These are phyloP conservation scores for Thumatha senex DNA, from an alignment of 2,888 invertebrate genomes.

Conservation along the genomic window DNA sequence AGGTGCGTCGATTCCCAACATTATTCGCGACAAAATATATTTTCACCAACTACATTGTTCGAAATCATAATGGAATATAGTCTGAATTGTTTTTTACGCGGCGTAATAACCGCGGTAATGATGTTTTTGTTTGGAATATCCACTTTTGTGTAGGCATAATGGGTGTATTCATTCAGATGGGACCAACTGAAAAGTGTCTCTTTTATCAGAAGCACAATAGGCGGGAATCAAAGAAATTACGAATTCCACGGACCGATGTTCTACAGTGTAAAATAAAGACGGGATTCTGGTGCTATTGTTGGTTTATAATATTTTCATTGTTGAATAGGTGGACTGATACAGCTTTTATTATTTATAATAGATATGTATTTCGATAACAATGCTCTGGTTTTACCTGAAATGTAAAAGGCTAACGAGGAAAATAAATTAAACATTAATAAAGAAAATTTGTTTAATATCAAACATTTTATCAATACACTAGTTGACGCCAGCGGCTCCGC, in stretches of 20 bases:
- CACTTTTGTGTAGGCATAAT: conserved; percentile 79
- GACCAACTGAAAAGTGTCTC: conserved; percentile 77
- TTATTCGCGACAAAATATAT: conserved; percentile 58
- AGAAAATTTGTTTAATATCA: not conserved
- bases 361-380: conserved; percentile 17
- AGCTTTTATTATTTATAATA: conserved; percentile 26
- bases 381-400: conserved; percentile 16
- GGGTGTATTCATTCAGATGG: conserved; percentile 79
- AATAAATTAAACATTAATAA: conserved; percentile 2
- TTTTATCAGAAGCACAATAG: conserved; percentile 78
- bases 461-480: not conserved
- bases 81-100: conserved; percentile 68
- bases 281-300: conserved; percentile 47
- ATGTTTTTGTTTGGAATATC: conserved; percentile 77
- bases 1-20: conserved; percentile 41
- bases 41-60: conserved; percentile 63
- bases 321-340: conserved; percentile 35
- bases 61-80: conserved; percentile 65
- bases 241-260: conserved; percentile 63
- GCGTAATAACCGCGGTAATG: conserved; percentile 63
- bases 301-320: conserved; percentile 46
- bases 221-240: conserved; percentile 80
- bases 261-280: conserved; percentile 74
- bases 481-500: no score
- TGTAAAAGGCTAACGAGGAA: conserved; percentile 15